A percentile compares a stretch with the other conserved stretches of the same genome.
These are phyloP conservation scores for Proisotoma minuta DNA, from an alignment of 2,888 invertebrate species.

Conservation along the genomic window DNA sequence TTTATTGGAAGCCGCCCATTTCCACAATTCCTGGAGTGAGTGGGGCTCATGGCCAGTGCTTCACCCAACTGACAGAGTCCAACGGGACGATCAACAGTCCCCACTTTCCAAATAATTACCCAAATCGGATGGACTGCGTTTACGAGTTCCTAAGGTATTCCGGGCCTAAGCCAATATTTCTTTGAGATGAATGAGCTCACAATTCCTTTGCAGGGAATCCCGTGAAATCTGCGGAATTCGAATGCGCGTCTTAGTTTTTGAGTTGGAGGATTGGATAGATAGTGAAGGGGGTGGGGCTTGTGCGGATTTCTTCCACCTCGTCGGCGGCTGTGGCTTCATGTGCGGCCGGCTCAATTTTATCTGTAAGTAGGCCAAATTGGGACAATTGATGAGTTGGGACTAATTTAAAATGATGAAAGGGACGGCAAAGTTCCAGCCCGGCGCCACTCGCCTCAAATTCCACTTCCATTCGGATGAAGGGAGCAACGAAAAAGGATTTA, in stretches of 20 bases:
- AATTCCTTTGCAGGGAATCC: conserved; percentile 39
- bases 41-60: conserved; percentile 46
- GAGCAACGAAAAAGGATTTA: conserved; percentile 46
- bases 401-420: conserved; percentile 36
- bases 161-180: background rate
- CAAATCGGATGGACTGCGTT: conserved; percentile 49
- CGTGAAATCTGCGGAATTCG: conserved; percentile 48
- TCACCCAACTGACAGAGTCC: conserved; percentile 48
- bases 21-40: conserved; percentile 47
- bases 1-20: conserved; percentile 48
- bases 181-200: background rate
- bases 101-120: conserved; percentile 48
- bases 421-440: conserved; percentile 49
- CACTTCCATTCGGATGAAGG: conserved; percentile 50
- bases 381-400: background rate
- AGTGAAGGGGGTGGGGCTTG: conserved; percentile 49
- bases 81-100: conserved; percentile 49
- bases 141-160: conserved; percentile 50
- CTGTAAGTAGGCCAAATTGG: conserved; percentile 45
- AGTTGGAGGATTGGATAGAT: conserved; percentile 47
- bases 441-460: conserved; percentile 49
- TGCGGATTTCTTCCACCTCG: conserved; percentile 48
- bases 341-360: conserved; percentile 48
- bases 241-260: conserved; percentile 48
- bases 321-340: conserved; percentile 48